Base-by-base conservation (phyloP, 2,888 invertebrate species). In the Cheilosia urbana region DNA sequence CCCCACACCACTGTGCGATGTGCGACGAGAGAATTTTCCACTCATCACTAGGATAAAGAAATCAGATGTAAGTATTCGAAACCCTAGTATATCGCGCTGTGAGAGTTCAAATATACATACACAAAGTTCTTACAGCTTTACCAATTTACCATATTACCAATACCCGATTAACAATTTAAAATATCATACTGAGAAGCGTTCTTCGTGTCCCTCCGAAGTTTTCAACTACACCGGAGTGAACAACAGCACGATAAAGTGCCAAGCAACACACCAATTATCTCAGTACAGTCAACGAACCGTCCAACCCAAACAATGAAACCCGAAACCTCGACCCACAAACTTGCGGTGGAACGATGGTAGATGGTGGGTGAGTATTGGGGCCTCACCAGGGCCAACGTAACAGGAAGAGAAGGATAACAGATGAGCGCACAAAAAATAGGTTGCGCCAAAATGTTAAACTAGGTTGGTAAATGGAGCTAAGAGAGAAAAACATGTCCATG, bases 231-330 rank as follows among this genome's bases (percentile, higher is more conserved):
- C 51, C 24, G 49, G n/a, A 51, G 62, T 34, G 62, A 68, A 49
- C 58, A 42, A 55, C 58, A 40, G 30, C 51, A 68, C 60, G 7
- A 63, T 65, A 30, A 73, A 80, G 75, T 75, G 75, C 66, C 63
- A 65, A 79, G 79, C 76, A 85, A 77, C 72, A 77, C 81, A 77
- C 68, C 85, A 85, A 85, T 85, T 85, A 85, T 77, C 85, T 71
- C 58, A 34, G 77, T 77, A 68, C 81, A 85, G 81, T 85, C 81
- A 85, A 81, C 85, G 85, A 85, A 85, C 81, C 81, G 77, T 81
- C 76, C 85, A 77, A 72, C 85, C 85, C 85, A 85, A 85, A 85
- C 85, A 85, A 85, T 85, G 85, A 76, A 81, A 85, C 68, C 62
- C 58, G 76, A 81, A 81, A 81, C 81, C 85, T 85, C 85, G 85